Evolutionary conservation across 2,888 invertebrate species (phyloP), one percentile per base, ranked within the genome.

Genomic region (Xylota sylvarum): DNA sequence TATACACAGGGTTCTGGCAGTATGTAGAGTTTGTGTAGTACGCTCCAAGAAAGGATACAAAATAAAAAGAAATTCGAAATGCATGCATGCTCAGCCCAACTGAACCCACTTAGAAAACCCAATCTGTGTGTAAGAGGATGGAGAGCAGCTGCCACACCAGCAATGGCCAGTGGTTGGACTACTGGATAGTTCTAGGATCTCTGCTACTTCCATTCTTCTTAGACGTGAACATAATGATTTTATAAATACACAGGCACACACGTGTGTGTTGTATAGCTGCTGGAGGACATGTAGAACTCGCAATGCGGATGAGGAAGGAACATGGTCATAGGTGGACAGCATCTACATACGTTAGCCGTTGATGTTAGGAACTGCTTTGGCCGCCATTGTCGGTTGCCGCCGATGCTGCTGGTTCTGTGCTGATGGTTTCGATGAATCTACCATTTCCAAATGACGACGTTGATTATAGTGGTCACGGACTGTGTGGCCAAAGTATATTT

Each of bases 181-280:
- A 73, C 82, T 82, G 72, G 77, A 64, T 62, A 56, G 48, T 62
- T 86, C 73, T 52, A 62, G 70, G 73, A 73, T 86, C 40, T 86
- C 56, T 72, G 64, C 48, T 73, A 56, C 55, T 73, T 73, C 81
- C 48, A 77, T 85, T 85, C 86, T 82, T 82, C 86, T 86, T 86
- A 86, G 86, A 73, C 72, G 62, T 86, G 86, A 82, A 82, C 81
- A 86, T 86, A 86, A 86, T 82, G 82, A 78, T 86, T 86, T 86
- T 82, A 82, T 86, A 86, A 77, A 72, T 73, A 78, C 58, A 55
- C 55, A 85, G 37, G 46, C 37, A 43, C 48, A 69, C 17, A 35
- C 17, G 9, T 48, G 17, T 52, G 12, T 56, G 40, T 40, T 48
- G 17, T 30, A 73, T 64, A 65, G 73, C 48, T 62, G 52, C 56